These are phyloP conservation scores for Anarsia innoxiella DNA, from an alignment of 2,888 invertebrate genomes.

Conservation along the genomic window DNA sequence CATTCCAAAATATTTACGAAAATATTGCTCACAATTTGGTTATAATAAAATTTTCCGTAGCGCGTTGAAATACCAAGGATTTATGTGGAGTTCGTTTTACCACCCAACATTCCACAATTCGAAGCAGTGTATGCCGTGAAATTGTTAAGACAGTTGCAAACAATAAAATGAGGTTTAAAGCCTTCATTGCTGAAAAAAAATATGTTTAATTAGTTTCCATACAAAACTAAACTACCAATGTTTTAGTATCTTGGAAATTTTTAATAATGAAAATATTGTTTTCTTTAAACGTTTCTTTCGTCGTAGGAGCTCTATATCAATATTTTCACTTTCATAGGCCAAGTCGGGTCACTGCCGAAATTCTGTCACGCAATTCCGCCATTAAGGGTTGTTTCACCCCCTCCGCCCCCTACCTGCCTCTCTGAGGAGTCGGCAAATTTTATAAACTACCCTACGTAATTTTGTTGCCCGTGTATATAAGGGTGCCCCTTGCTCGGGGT, in stretches of 20 bases:
- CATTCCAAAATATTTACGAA: constrained; percentile 69
- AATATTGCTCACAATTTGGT: constrained; percentile 69
- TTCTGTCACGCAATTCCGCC: constrained; percentile 73
- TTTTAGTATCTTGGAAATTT: no score
- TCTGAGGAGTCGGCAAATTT: constrained; percentile 62
- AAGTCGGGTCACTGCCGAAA: constrained; percentile 72
- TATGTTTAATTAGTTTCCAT: no score
- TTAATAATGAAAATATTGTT: no score
- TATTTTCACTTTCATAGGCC: constrained; percentile 72
- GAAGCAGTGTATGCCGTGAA: no score
- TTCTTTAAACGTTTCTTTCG: no score
- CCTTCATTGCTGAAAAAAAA: no score
- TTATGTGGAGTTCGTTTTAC: constrained; percentile 42
- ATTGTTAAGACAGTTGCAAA: no score
- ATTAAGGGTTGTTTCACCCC: constrained; percentile 66
- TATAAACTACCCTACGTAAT: constrained; percentile 66
- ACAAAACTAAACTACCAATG: no score
- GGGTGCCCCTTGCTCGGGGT: constrained; percentile 39
- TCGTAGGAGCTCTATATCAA: constrained; percentile 49
- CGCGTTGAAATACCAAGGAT: constrained; percentile 34
- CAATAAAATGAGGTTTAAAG: no score
- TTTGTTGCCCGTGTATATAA: constrained; percentile 44
- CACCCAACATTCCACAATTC: no score
- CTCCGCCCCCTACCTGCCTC: constrained; percentile 27
- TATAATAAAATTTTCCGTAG: constrained; percentile 65